phyloP scores from a whole-genome alignment of 2,113 vertebrate genomes.

The Urocolius indicus region DNA sequence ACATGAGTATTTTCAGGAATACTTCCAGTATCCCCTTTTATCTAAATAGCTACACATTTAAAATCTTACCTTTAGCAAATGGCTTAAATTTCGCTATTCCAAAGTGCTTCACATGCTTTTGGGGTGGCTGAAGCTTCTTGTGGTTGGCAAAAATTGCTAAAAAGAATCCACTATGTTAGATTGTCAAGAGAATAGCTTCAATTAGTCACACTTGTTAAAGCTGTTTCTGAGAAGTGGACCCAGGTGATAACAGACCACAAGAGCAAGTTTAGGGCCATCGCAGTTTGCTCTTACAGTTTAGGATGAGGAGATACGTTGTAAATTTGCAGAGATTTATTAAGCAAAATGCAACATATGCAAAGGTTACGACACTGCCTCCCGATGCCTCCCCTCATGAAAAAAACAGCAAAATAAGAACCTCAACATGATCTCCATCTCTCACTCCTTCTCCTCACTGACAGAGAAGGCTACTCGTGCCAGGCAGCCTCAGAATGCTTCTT shows the following conservation, averaged over 20 bases:
- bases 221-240: neutral
- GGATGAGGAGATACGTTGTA: fast-evolving
- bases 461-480: neutral
- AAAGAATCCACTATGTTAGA: neutral
- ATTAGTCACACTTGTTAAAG: neutral
- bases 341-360: neutral
- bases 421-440: neutral
- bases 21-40: neutral
- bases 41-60: neutral
- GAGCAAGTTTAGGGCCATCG: neutral
- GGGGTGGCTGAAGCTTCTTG: neutral
- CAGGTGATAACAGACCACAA: neutral
- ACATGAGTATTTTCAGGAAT: neutral
- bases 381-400: neutral
- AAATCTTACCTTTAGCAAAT: neutral
- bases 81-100: neutral
- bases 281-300: neutral
- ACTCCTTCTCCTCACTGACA: neutral
- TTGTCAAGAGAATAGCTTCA: neutral
- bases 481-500: neutral
- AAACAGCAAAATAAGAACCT: neutral
- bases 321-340: neutral
- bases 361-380: neutral
- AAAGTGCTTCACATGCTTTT: neutral
- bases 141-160: neutral